Evolutionary conservation across 1,140 invertebrate species (phyloP).

Genomic region (Atta cephalotes): DNA sequence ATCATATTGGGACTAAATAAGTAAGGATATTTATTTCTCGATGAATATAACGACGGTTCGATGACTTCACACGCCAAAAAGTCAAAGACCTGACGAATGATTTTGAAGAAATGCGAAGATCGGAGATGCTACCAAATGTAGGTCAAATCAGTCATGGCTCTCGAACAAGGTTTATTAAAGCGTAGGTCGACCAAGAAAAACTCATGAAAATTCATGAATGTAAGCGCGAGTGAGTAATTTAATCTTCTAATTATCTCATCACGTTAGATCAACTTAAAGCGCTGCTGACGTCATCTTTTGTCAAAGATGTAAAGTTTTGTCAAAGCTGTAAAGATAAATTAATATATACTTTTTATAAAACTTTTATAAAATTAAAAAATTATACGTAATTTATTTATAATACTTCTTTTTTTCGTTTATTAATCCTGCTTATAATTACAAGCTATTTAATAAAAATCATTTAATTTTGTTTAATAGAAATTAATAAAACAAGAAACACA

Average conservation of each 20-base stretch:
- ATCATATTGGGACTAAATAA: neutral
- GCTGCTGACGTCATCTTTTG: slow-evolving; percentile 30
- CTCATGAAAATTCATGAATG: slow-evolving; percentile 38
- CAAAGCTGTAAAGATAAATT: slow-evolving; percentile 1
- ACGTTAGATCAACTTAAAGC: neutral
- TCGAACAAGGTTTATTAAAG: slow-evolving; percentile 29
- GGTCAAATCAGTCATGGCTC: slow-evolving; percentile 49
- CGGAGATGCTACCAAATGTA: slow-evolving; percentile 36
- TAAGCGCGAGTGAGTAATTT: slow-evolving; percentile 49
- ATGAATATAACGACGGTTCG: neutral
- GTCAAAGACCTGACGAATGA: slow-evolving; percentile 12
- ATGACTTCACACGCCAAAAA: neutral
- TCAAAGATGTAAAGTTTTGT: neutral
- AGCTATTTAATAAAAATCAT: neutral
- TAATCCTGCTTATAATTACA: neutral
- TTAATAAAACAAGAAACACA: neutral
- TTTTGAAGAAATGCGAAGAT: neutral
- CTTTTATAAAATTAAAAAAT: slow-evolving; percentile 7
- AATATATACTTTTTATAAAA: too few relatives aligned
- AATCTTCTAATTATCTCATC: slow-evolving; percentile 65
- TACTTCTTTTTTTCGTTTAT: neutral
- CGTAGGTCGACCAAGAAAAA: slow-evolving; percentile 26
- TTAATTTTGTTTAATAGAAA: neutral
- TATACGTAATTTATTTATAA: neutral
- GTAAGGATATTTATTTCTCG: neutral